Evolutionary conservation across 2,113 vertebrate species (phyloP), one percentile per base, ranked within the genome.

Genomic region (Lota lota): DNA sequence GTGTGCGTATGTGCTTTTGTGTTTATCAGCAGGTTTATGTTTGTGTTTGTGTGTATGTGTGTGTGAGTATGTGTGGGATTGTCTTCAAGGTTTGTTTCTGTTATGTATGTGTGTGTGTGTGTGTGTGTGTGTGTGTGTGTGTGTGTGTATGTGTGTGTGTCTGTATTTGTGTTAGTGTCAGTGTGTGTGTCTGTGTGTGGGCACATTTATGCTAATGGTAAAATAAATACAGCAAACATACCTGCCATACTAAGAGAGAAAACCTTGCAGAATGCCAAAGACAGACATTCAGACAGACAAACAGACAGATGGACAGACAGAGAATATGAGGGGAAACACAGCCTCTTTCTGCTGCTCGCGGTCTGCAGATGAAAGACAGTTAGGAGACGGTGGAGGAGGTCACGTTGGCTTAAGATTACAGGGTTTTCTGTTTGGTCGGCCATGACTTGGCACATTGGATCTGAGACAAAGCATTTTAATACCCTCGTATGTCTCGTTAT

Each of bases 401-500:
- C 66, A 74, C 20, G 40, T 61, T 63, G 69, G 71, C 73, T 64
- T 16, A 69, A 72, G 75, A 84, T 83, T 73, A 81, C 72, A 63
- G 5, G 76, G 63, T 69, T 73, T 78, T 72, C 28, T 54, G 64
- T 76, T 24, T 36, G 1, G 63, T 60, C 75, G 79, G 75, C 75
- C 82, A 75, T 79, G 70, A 77, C 54, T 74, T 4, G 8, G 54
- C 77, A 71, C 56, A 57, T 61, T 73, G 69, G 78, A 76, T 85
- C 81, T 85, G 76, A 88, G 80, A 68, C 61, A 0, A 1, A 63
- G 64, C 20, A 60, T 81, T 84, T 76, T 76, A 82, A 73, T 69
- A 64, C 72, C 60, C 70, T 82, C 79, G 66, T 63, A 77, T 77
- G 75, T 74, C 80, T 79, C 75, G 79, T 88, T 88, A 88, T 88